Evolutionary conservation across 2,113 vertebrate species (phyloP).

Genomic region (Machaerirhynchus nigripectus): DNA sequence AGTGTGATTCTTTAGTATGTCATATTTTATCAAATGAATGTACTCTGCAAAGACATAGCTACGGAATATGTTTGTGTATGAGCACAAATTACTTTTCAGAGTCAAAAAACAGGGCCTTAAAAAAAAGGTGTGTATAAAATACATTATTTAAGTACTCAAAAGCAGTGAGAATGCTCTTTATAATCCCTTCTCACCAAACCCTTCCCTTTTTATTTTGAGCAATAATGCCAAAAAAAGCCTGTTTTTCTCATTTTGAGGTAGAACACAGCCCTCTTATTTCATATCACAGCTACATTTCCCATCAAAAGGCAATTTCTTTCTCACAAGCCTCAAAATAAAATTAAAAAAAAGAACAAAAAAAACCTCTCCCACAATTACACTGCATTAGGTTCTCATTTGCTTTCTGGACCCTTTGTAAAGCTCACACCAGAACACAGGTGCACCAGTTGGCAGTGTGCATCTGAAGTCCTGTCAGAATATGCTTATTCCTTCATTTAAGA

Average conservation of each 20-base stretch:
- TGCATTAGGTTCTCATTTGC: background rate
- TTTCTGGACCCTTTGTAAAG: background rate
- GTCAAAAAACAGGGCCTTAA: background rate
- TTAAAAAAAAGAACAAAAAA: background rate
- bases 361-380: background rate
- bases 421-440: background rate
- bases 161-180: background rate
- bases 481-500: background rate
- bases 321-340: background rate
- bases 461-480: background rate
- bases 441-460: background rate
- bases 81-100: background rate
- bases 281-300: background rate
- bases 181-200: rapidly evolving
- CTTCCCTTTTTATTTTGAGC: rapidly evolving
- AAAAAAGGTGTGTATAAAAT: background rate
- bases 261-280: background rate
- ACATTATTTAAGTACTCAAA: background rate
- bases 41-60: background rate
- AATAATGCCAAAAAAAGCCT: background rate
- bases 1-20: background rate
- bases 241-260: background rate
- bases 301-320: background rate
- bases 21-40: background rate
- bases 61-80: background rate